Percentiles rank a stretch among this genome's conserved stretches.
Conservation (phyloP, 30 jellyfish, hydroid and myxozoan genomes). For the Aurelia coerulea region DNA sequence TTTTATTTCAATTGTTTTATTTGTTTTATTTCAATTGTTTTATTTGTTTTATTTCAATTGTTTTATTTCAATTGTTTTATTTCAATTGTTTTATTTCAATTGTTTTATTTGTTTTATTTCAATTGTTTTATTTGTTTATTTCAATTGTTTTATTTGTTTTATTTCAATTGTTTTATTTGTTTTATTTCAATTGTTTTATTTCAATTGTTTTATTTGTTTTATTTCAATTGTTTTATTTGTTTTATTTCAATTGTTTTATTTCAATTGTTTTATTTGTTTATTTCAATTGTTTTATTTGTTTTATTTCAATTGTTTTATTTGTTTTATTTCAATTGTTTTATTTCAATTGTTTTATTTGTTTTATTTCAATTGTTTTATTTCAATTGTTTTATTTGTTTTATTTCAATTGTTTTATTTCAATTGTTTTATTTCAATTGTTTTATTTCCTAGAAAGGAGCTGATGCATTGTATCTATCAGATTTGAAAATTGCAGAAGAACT, state of each 20-base stretch:
- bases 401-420: too few relatives aligned
- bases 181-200: too few relatives aligned
- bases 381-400: too few relatives aligned
- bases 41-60: background rate
- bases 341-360: background rate
- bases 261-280: background rate
- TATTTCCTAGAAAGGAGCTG: conserved; percentile 74
- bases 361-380: background rate
- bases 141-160: too few relatives aligned
- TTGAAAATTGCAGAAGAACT: conserved; percentile 62
- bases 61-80: background rate
- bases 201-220: background rate
- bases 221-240: background rate
- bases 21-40: background rate
- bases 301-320: background rate
- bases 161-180: background rate
- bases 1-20: background rate
- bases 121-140: background rate
- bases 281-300: too few relatives aligned
- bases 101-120: background rate
- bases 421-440: background rate
- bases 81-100: background rate
- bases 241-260: too few relatives aligned
- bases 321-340: too few relatives aligned
- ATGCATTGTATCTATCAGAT: conserved; percentile 55